Evolutionary conservation across 2,888 invertebrate genomes (phyloP).

Genomic region (Nemotelus pantherinus): DNA sequence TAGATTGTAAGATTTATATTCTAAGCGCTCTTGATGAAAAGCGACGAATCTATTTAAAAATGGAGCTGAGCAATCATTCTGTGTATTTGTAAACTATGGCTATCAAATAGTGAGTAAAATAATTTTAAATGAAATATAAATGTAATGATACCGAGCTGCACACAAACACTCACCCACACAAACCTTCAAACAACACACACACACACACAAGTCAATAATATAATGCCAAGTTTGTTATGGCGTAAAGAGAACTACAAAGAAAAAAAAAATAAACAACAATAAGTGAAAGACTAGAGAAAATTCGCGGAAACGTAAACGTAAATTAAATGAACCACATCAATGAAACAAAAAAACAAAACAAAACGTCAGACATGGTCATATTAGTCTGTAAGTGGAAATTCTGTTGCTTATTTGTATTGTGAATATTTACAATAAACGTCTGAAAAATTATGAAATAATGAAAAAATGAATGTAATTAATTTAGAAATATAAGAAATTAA

Average conservation of each 20-base stretch:
- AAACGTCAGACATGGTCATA: slow-evolving; percentile 39
- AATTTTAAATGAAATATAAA: too few species aligned
- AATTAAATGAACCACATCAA: slow-evolving; percentile 5
- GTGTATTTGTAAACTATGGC: background rate
- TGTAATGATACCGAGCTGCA: too few species aligned
- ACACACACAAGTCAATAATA: slow-evolving; percentile 24
- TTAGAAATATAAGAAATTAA: too few species aligned
- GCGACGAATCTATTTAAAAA: background rate
- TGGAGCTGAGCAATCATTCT: background rate
- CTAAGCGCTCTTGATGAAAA: slow-evolving; percentile 17
- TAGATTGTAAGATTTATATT: slow-evolving; percentile 33
- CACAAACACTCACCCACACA: background rate
- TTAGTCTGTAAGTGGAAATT: slow-evolving; percentile 42
- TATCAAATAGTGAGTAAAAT: too few species aligned
- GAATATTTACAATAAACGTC: slow-evolving; percentile 42
- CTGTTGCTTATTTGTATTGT: slow-evolving; percentile 45
- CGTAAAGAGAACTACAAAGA: background rate
- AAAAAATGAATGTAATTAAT: background rate
- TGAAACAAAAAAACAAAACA: background rate
- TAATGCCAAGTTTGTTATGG: slow-evolving; percentile 7
- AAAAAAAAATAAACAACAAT: too few species aligned
- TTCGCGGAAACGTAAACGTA: background rate
- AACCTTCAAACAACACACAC: background rate
- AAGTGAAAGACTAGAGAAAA: too few species aligned
- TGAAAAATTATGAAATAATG: background rate